Evolutionary conservation across 2,888 invertebrate species (phyloP).

Genomic region (Gastrophysa polygoni): DNA sequence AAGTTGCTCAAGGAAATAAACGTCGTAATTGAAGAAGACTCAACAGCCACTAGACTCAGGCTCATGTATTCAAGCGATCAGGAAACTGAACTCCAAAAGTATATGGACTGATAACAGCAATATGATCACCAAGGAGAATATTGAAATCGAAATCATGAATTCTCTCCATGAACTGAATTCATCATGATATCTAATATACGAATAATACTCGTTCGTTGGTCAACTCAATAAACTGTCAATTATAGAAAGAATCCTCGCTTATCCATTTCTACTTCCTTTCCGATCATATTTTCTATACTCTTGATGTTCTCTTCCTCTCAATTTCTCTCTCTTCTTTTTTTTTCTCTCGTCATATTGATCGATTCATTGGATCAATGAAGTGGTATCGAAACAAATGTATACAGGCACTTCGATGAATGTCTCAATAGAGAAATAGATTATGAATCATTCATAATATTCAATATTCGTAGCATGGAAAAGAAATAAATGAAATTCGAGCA

Average conservation of each 20-base stretch:
- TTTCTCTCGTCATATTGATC: not conserved
- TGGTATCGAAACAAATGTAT: not conserved
- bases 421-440: not conserved
- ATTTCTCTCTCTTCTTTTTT: not conserved
- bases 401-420: not conserved
- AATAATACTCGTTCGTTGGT: not conserved
- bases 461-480: not conserved
- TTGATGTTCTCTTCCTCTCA: not conserved
- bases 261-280: not conserved
- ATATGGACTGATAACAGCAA: slow-evolving; percentile 14
- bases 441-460: not conserved
- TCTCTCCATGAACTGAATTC: not conserved
- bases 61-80: not conserved
- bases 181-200: not conserved
- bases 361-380: not conserved
- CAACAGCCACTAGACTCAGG: slow-evolving; percentile 8
- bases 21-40: slow-evolving; percentile 18
- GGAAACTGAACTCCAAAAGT: slow-evolving; percentile 7
- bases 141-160: not conserved
- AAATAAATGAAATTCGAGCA: slow-evolving; percentile 2
- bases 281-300: not conserved
- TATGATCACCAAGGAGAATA: not conserved
- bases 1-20: slow-evolving; percentile 19
- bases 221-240: not conserved
- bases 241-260: not conserved